Base-by-base conservation (phyloP, 2,888 invertebrate species). In the Apoda limacodes region DNA sequence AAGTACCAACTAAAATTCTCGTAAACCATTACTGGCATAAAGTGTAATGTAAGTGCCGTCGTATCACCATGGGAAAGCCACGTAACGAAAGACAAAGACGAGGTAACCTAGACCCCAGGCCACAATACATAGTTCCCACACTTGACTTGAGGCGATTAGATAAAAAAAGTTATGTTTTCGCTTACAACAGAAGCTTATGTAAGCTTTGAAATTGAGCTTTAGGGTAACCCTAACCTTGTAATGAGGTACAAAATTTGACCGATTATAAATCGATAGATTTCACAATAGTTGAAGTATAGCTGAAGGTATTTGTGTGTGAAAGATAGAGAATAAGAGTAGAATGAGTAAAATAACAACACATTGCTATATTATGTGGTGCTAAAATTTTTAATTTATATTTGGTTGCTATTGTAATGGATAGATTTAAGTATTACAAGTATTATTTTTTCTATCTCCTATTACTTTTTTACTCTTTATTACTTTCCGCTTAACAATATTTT, bases 31-130 rank as follows among this genome's bases (percentile, higher is more conserved):
- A n/a, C n/a, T n/a, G 33, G 21, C 26, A 30, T 32, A 29, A 41
- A 45, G 45, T 43, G 46, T 38, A 42, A 43, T 50, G 45, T 44
- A 55, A 45, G 17, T 17, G 17, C 7, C 17, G 17, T 5, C 17
- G 53, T 65, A 61, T 39, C 46, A 52, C 44, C 59, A 56, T 70
- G 68, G 52, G 67, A 66, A 62, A 23, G 11, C 22, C 26, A 7
- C 20, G 42, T 42, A 39, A 10, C 25, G 13, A 41, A 45, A 17
- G n/a, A 70, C 68, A 71, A 69, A 58, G 55, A 28, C 25, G 26
- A 17, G 34, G 35, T 62, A 69, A 72, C 75, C 75, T 75, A 75
- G 74, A 75, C 70, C 61, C 48, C 17, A 17, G 17, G 37, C 25
- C 19, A 15, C 30, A 25, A 52, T 17, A 52, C 51, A 55, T 55